Base-by-base conservation (phyloP, 2,113 vertebrate genomes). In the Ceyx melanurus region DNA sequence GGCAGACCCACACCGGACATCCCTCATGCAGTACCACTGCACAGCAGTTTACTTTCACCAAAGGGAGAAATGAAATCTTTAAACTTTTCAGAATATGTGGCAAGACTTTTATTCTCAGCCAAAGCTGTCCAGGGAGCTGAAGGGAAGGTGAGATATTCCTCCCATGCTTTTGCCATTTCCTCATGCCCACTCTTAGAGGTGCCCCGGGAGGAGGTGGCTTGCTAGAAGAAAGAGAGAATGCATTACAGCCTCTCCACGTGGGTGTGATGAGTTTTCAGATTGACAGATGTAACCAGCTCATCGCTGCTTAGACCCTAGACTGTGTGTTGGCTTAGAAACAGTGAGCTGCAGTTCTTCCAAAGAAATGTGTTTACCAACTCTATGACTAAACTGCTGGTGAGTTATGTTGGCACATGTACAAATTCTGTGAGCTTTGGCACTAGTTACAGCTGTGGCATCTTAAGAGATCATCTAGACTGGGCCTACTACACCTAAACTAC, bases 121-220 rank as follows among this genome's bases (percentile, higher is more conserved):
- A 56, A 51, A 91, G 15, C 21, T 70, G 45, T 50, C 31, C 10
- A 23, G 22, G 13, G 13, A 72, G 23, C 23, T 85, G 45, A 88
- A 61, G 25, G 5, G 17, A 82, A 56, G 17, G 7, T 66, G 46
- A 22, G 20, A 73, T 56, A 83, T 70, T 56, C 14, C 23, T 43
- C 10, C 8, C 1, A 2, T 0, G 8, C 13, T 25, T 61, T 21
- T 73, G 33, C 21, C 15, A 29, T 73, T 74, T 82, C 64, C 29
- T 79, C 1, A 2, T 70, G 33, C 8, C 43, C 37, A 35, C 0
- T 1, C 17, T 1, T 56, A 17, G 11, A 10, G 1, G n/a, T 66
- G 15, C 10, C 15, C 45, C 58, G 48, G 76, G 12, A 7, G 22
- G 6, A 64, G 3, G 10, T 28, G 37, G 37, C 28, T 94, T 82